Conservation (phyloP, 2,797 vertebrate genomes). For the Rachycentron canadum region DNA sequence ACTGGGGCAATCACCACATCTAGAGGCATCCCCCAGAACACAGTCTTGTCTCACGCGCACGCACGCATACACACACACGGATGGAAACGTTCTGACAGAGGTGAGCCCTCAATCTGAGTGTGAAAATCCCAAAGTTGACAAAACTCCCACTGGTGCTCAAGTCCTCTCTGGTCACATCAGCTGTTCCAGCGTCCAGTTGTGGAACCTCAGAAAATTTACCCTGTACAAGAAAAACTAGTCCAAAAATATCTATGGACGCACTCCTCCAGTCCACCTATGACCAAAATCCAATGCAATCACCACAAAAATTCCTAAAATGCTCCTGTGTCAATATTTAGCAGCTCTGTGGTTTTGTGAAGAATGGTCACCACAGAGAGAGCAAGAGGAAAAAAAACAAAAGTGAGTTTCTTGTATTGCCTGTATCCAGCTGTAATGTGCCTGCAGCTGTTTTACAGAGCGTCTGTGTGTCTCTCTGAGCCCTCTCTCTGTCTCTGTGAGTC, state of each 20-base stretch:
- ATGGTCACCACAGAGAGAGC: slow-evolving; percentile 30
- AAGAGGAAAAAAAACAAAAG: slow-evolving; percentile 39
- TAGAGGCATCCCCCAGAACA: slow-evolving; percentile 87
- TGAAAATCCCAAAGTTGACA: slow-evolving; percentile 54
- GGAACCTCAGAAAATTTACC: slow-evolving; percentile 39
- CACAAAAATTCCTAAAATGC: slow-evolving; percentile 70
- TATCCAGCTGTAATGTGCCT: slow-evolving; percentile 70
- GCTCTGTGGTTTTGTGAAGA: slow-evolving; percentile 52
- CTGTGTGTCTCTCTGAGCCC: slow-evolving; percentile 73
- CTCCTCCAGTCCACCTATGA: slow-evolving; percentile 57
- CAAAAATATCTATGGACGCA: slow-evolving; percentile 57
- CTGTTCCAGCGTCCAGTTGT: slow-evolving; percentile 42
- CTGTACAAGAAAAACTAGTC: slow-evolving; percentile 53
- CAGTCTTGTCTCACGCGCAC: slow-evolving; percentile 36
- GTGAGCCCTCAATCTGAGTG: slow-evolving; percentile 15
- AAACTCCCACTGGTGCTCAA: slow-evolving; percentile 46
- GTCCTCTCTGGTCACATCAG: slow-evolving; percentile 38
- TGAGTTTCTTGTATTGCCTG: slow-evolving; percentile 39
- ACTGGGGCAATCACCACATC: slow-evolving; percentile 89
- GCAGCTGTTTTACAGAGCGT: slow-evolving; percentile 74
- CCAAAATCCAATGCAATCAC: slow-evolving; percentile 56
- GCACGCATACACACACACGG: slow-evolving; percentile 19
- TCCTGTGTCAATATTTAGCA: slow-evolving; percentile 49
- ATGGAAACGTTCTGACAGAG: slow-evolving; percentile 44
- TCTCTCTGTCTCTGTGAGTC: slow-evolving; percentile 79